Conservation (phyloP, 2,797 vertebrate species). For the Chaenodraco wilsoni region DNA sequence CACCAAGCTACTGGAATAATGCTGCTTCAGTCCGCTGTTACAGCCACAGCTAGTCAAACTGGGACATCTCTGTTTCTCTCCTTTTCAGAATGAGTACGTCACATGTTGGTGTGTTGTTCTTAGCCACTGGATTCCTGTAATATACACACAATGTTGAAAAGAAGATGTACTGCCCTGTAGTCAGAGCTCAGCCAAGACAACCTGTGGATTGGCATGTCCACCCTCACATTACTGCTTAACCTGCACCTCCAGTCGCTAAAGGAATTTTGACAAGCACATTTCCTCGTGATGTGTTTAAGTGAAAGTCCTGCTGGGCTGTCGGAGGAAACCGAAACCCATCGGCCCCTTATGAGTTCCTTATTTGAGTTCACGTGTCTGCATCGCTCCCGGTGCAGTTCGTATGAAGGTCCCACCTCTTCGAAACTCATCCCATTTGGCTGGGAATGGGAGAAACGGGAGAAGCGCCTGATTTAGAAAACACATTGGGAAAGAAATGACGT, state of each 20-base stretch:
- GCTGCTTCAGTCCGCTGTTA: constrained; percentile 15
- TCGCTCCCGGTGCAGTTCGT: constrained; percentile 26
- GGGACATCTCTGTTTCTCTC: constrained; percentile 4
- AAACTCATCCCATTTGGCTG: constrained; percentile 48
- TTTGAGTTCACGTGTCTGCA: constrained; percentile 29
- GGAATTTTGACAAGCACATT: constrained; percentile 65
- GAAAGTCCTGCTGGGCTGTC: constrained; percentile 49
- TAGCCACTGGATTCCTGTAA: constrained; percentile 51
- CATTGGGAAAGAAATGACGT: constrained; percentile 52
- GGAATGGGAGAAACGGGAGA: constrained; percentile 50
- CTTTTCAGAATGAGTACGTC: constrained; percentile 43
- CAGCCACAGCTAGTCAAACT: constrained; percentile 30
- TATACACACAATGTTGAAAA: constrained; percentile 41
- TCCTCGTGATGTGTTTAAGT: constrained; percentile 50
- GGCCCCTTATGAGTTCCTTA: constrained; percentile 38
- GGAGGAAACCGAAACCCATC: constrained; percentile 39
- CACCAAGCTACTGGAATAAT: constrained; percentile 10
- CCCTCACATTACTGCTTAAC: constrained; percentile 46
- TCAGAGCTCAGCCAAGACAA: constrained; percentile 36
- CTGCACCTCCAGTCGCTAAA: constrained; percentile 38
- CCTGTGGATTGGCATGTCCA: constrained; percentile 42
- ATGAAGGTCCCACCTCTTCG: constrained; percentile 26
- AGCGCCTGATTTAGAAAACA: constrained; percentile 66
- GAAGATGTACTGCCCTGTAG: constrained; percentile 26
- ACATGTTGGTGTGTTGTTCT: constrained; percentile 30